These are phyloP conservation scores for Jacana jacana DNA, from an alignment of 2,113 vertebrate species.

Conservation along the genomic window DNA sequence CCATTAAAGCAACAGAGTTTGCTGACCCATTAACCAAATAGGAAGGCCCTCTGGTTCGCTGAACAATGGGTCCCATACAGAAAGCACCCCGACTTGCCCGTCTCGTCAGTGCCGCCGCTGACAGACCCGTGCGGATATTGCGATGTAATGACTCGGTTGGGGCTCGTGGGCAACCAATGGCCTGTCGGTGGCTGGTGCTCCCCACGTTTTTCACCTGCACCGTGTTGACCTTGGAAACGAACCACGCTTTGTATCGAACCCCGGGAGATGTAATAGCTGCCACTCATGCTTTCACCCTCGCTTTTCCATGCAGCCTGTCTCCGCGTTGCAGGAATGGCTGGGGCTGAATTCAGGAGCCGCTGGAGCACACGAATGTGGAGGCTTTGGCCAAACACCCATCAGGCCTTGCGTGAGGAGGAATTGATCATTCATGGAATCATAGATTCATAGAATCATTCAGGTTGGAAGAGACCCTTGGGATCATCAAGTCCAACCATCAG, in stretches of 20 bases:
- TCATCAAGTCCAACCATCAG: too few relatives aligned
- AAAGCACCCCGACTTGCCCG: not conserved
- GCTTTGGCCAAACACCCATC: not conserved
- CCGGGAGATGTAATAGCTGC: not conserved
- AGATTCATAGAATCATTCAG: too few relatives aligned
- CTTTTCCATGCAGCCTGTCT: fast-evolving
- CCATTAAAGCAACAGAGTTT: slow-evolving; percentile 64
- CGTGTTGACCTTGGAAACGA: not conserved
- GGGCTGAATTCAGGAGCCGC: not conserved
- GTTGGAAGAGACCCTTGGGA: too few relatives aligned
- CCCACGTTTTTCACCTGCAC: not conserved
- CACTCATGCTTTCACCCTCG: not conserved
- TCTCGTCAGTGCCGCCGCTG: not conserved
- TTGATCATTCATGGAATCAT: too few relatives aligned
- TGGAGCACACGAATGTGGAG: not conserved
- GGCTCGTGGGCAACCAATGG: not conserved
- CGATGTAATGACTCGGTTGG: not conserved
- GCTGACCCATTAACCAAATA: slow-evolving; percentile 62
- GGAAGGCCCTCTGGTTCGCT: not conserved
- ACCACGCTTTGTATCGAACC: not conserved
- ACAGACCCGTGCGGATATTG: not conserved
- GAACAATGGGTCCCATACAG: slow-evolving; percentile 38
- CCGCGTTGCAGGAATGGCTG: not conserved
- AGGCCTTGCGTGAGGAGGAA: not conserved
- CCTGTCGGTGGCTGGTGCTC: fast-evolving